phyloP scores from a whole-genome alignment of 2,888 invertebrate species.

The Heliconius hortense region DNA sequence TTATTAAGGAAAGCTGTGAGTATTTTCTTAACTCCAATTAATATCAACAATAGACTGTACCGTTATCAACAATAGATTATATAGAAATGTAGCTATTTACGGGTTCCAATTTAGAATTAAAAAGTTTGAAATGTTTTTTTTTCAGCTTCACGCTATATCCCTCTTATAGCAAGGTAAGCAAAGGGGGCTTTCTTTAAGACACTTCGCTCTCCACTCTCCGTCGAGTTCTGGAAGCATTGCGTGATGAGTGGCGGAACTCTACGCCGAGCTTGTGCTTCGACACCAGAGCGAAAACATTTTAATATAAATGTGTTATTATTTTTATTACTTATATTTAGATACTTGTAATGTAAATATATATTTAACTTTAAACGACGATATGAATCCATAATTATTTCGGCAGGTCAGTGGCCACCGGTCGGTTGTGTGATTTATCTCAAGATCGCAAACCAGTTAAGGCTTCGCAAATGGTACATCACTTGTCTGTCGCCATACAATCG shows the following conservation, averaged over 20 bases:
- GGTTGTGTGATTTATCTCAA: conserved; percentile 31
- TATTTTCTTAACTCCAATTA: too few species aligned
- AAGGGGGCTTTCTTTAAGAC: not conserved
- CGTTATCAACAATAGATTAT: too few species aligned
- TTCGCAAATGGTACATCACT: conserved; percentile 25
- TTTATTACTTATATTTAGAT: not conserved
- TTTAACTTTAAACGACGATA: not conserved
- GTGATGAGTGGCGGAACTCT: too few species aligned
- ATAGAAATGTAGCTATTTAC: too few species aligned
- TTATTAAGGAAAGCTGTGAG: not conserved
- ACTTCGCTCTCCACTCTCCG: too few species aligned
- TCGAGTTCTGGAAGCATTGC: too few species aligned
- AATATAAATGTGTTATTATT: too few species aligned
- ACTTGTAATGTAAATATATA: not conserved
- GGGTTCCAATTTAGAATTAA: too few species aligned
- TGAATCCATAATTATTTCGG: conserved; percentile 18
- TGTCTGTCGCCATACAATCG: conserved; percentile 20
- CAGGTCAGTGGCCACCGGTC: conserved; percentile 30
- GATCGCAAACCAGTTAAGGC: conserved; percentile 30
- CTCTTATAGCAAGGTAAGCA: not conserved
- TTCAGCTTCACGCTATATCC: not conserved
- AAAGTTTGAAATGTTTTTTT: too few species aligned
- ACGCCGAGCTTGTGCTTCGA: too few species aligned
- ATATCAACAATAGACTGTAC: too few species aligned
- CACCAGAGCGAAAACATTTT: too few species aligned